These are phyloP conservation scores for Caenorhabditis sp. DNA, from an alignment of 2,888 invertebrate species.

Conservation along the genomic window DNA sequence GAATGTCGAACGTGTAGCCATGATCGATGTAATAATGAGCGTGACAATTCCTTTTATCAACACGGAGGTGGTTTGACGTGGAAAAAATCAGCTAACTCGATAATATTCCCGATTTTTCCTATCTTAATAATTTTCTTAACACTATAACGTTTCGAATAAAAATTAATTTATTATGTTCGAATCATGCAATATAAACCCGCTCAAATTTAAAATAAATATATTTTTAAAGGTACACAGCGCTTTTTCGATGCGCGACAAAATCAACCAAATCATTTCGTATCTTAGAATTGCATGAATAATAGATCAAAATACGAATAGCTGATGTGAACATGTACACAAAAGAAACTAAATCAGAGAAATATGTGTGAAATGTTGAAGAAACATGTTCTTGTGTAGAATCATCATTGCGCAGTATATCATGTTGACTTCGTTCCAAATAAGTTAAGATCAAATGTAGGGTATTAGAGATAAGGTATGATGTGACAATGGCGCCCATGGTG, in stretches of 20 bases:
- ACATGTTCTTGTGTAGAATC: slow-evolving; percentile 48
- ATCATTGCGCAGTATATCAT: slow-evolving; percentile 55
- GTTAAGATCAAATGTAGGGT: slow-evolving; percentile 66
- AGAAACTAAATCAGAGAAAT: slow-evolving; percentile 66
- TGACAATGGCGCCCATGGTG: slow-evolving; percentile 70
- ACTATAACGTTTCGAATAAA: neutral
- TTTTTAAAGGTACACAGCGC: slow-evolving; percentile 31
- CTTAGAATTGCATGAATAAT: slow-evolving; percentile 65
- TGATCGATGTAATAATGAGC: slow-evolving; percentile 38
- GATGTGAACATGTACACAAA: slow-evolving; percentile 70
- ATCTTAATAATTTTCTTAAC: neutral
- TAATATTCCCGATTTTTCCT: neutral
- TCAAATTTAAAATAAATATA: neutral
- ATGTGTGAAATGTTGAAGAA: slow-evolving; percentile 69
- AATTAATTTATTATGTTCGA: neutral
- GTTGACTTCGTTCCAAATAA: slow-evolving; percentile 62
- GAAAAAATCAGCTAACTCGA: slow-evolving; percentile 4
- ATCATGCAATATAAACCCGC: neutral
- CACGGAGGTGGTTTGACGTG: slow-evolving; percentile 30
- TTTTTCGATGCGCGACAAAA: slow-evolving; percentile 35
- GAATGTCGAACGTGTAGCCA: slow-evolving; percentile 36
- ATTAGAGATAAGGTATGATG: slow-evolving; percentile 69
- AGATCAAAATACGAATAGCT: slow-evolving; percentile 68
- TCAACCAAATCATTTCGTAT: slow-evolving; percentile 59
- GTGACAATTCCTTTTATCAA: slow-evolving; percentile 25